Evolutionary conservation across 2,888 invertebrate genomes (phyloP).

Genomic region (Sclerodermus sp.): DNA sequence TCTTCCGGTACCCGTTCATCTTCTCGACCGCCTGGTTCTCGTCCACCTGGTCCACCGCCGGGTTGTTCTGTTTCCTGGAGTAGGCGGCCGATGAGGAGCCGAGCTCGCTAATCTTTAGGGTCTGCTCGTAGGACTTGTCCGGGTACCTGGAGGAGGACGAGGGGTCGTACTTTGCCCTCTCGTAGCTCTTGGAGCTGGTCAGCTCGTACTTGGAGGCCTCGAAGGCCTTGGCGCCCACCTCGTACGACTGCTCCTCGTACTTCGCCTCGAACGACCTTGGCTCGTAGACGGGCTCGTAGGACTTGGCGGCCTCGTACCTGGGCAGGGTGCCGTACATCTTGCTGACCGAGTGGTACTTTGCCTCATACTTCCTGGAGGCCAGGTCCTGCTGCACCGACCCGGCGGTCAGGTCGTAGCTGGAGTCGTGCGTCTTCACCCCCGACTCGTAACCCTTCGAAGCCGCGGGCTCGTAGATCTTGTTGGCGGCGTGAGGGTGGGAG

Average conservation of each 20-base stretch:
- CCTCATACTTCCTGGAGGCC: slow-evolving; percentile 34
- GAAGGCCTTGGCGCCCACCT: slow-evolving; percentile 26
- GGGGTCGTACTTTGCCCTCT: slow-evolving; percentile 47
- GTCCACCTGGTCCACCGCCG: slow-evolving; percentile 40
- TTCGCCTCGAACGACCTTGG: slow-evolving; percentile 30
- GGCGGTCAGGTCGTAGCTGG: slow-evolving; percentile 47
- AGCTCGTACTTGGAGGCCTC: slow-evolving; percentile 49
- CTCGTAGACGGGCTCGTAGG: slow-evolving; percentile 31
- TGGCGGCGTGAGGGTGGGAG: slow-evolving; percentile 33
- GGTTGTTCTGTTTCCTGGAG: slow-evolving; percentile 34
- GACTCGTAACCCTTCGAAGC: slow-evolving; percentile 52
- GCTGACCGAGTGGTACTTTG: slow-evolving; percentile 44
- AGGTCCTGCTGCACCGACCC: slow-evolving; percentile 38
- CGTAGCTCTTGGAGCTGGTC: slow-evolving; percentile 52
- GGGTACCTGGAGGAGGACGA: slow-evolving; percentile 38
- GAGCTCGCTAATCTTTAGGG: slow-evolving; percentile 49
- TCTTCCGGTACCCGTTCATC: slow-evolving; percentile 53
- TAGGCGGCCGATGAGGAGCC: slow-evolving; percentile 38
- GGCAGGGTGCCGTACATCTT: slow-evolving; percentile 54
- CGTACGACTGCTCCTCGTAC: slow-evolving; percentile 38
- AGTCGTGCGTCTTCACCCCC: slow-evolving; percentile 52
- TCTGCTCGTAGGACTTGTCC: slow-evolving; percentile 52
- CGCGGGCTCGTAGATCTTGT: slow-evolving; percentile 44
- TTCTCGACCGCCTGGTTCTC: slow-evolving; percentile 40
- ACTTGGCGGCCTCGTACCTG: slow-evolving; percentile 39